A percentile compares a stretch with the other conserved stretches of the same genome.
phyloP scores from a whole-genome alignment of 2,888 invertebrate species.

The Pachydiplax longipennis region DNA sequence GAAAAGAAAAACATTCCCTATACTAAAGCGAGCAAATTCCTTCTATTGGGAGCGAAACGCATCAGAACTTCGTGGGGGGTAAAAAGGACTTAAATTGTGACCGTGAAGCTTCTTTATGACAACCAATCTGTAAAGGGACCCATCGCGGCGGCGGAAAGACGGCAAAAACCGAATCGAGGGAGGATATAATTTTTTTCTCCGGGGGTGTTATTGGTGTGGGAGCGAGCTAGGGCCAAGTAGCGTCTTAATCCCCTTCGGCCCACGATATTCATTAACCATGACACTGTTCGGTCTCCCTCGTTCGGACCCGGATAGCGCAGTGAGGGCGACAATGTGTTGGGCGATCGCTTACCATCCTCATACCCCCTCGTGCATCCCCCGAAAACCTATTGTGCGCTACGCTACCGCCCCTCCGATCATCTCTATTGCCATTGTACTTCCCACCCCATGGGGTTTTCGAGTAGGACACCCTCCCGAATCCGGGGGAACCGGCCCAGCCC shows the following conservation, averaged over 20 bases:
- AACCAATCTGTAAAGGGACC: background rate
- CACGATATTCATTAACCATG: conserved; percentile 42
- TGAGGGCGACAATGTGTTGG: background rate
- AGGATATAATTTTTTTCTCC: background rate
- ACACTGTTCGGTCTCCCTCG: background rate
- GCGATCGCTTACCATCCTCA: conserved; percentile 19
- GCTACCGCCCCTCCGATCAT: conserved; percentile 4
- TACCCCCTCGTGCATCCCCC: background rate
- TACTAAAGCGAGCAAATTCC: background rate
- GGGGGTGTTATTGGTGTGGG: background rate
- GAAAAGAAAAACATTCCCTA: background rate
- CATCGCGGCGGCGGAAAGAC: background rate
- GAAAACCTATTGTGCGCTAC: background rate
- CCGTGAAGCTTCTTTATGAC: background rate
- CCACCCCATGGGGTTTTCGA: conserved; percentile 21
- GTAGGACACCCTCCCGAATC: conserved; percentile 23
- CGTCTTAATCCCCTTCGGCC: conserved; percentile 28
- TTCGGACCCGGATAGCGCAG: background rate
- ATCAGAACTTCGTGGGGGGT: background rate
- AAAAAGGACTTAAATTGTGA: background rate
- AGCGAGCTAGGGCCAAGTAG: background rate
- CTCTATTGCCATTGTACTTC: background rate
- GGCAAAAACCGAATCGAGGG: background rate
- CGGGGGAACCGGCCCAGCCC: conserved; percentile 6
- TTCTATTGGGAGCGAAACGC: background rate